Evolutionary conservation across 2,888 invertebrate species (phyloP), one percentile per base, ranked within the genome.

Genomic region (Leptopilina myrica): DNA sequence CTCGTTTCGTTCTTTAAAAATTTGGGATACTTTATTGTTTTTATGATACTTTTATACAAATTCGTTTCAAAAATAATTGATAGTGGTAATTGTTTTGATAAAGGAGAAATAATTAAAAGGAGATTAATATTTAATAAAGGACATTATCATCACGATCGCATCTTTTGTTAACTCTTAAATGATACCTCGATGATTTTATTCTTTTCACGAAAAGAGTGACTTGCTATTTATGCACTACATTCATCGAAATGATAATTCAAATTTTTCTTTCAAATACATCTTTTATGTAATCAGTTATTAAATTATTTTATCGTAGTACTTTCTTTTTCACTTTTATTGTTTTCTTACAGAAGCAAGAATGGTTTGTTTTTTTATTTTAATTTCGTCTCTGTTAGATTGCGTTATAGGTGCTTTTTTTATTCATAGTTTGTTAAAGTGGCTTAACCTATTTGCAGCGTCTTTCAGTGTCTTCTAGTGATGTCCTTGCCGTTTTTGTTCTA

Each of bases 281-380:
- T 62, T 62, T 62, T 62, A 20, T 62, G 62, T 59, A 59, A 59
- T 59, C n/a, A 59, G 59, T 15, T 62, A 62, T 62, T 62, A 62
- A 59, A 59, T 62, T 62, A 62, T 62, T 9, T 62, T 62, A 62
- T 59, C 59, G 15, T 15, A 59, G n/a, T 20, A 62, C 62, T 62
- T 62, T 62, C 62, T 62, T 20, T 20, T 62, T 59, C n/a, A 56
- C n/a, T 5, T 12, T 59, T 59, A 20, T 67, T 46, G 49, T 69
- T 14, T 56, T 56, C 73, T 33, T 8, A 20, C 12, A 26, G 53
- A 33, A 53, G 53, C 20, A n/a, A 15, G 26, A 49, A 46, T 43
- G 43, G 20, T 46, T 14, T 53, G 20, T 26, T 53, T 69, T 26
- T 49, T 46, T 1, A 15, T 4, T 12, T 15, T 15, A n/a, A 33